Conservation (phyloP, 2,888 invertebrate genomes). For the Caenorhabditis becei region DNA sequence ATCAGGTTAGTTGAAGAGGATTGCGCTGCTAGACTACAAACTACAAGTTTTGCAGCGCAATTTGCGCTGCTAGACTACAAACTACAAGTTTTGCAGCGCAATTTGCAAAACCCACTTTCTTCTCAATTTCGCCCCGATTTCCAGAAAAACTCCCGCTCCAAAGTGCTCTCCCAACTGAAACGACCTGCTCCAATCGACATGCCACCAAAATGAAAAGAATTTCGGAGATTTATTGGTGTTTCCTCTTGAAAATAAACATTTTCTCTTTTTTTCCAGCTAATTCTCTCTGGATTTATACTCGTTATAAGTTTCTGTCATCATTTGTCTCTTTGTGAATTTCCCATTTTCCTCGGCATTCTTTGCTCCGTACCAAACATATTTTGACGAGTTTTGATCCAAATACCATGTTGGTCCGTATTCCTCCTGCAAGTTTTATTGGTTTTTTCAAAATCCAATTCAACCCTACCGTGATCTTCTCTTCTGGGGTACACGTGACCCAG, state of each 20-base stretch:
- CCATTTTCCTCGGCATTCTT: conserved; percentile 30
- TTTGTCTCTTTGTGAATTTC: conserved; percentile 20
- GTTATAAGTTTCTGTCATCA: conserved; percentile 23
- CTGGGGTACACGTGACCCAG: conserved; percentile 62
- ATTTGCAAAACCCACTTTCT: conserved; percentile 35
- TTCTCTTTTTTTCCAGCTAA: not conserved
- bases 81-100: no score
- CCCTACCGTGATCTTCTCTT: conserved; percentile 49
- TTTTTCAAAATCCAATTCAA: no score
- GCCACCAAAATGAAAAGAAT: conserved; percentile 53
- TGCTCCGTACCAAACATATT: conserved; percentile 38
- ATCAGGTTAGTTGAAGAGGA: conserved; percentile 34
- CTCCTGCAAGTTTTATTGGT: conserved; percentile 18
- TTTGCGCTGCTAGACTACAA: no score
- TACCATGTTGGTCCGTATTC: conserved; percentile 38
- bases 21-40: no score
- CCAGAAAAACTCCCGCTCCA: conserved; percentile 56
- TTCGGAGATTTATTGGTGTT: not conserved
- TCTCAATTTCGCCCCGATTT: conserved; percentile 1
- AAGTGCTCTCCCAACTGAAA: conserved; percentile 71
- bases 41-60: no score
- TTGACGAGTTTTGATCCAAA: conserved; percentile 10
- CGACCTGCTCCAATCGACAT: conserved; percentile 74
- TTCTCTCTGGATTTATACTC: not conserved
- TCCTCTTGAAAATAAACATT: not conserved